These are phyloP conservation scores for Trematocara caparti DNA, from an alignment of 2,797 vertebrate genomes.

Conservation along the genomic window DNA sequence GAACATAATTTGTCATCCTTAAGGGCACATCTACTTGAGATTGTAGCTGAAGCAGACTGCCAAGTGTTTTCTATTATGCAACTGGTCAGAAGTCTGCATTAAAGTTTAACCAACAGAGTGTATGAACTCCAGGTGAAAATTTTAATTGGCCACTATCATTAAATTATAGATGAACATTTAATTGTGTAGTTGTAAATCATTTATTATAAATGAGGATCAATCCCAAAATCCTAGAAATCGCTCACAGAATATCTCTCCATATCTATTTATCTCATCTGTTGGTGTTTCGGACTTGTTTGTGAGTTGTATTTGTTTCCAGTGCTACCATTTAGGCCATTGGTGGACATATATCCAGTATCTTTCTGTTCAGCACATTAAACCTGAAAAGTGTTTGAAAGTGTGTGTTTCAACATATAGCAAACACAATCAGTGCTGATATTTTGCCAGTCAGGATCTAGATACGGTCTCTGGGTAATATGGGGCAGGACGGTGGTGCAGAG, in stretches of 20 bases:
- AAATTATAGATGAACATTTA: not conserved
- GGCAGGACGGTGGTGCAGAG: not conserved
- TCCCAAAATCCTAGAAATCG: not conserved
- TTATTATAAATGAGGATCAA: not conserved
- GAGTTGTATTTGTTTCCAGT: not conserved
- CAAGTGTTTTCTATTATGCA: not conserved
- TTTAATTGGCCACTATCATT: not conserved
- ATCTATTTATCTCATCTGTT: constrained; percentile 12
- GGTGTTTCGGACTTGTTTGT: not conserved
- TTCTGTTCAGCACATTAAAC: not conserved
- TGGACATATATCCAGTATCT: not conserved
- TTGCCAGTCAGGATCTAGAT: not conserved
- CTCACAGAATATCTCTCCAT: not conserved
- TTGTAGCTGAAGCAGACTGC: not conserved
- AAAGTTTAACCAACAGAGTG: not conserved
- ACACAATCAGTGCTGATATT: not conserved
- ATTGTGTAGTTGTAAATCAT: not conserved
- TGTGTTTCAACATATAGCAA: not conserved
- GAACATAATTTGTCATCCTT: not conserved
- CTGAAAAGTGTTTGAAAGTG: not conserved
- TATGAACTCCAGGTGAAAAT: not conserved
- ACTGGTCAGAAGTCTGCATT: not conserved
- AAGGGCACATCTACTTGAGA: not conserved
- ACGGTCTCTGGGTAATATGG: not conserved
- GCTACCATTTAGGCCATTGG: not conserved